Evolutionary conservation across 1,140 invertebrate species (phyloP).

Genomic region (Hesperophylax magnus): DNA sequence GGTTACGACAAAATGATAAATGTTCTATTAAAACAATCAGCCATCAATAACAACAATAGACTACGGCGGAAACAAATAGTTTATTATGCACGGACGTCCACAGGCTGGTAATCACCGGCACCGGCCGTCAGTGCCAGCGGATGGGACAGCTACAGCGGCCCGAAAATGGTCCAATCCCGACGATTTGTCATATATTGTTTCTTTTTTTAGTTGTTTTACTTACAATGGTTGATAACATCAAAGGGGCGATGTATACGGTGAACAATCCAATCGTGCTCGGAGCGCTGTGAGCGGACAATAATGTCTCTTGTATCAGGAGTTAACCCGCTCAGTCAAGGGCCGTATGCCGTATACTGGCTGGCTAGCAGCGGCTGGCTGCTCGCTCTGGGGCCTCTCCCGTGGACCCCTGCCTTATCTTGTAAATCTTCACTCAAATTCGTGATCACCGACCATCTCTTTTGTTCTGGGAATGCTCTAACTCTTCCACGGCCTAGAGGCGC

Average conservation of each 20-base stretch:
- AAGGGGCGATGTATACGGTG: constrained; percentile 50
- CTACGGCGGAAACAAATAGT: constrained; percentile 52
- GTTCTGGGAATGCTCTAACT: constrained; percentile 51
- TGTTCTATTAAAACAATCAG: constrained; percentile 57
- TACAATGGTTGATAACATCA: constrained; percentile 49
- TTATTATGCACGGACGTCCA: constrained; percentile 48
- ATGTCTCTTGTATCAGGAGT: constrained; percentile 41
- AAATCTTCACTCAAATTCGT: constrained; percentile 57
- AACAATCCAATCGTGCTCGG: constrained; percentile 46
- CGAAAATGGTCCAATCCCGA: constrained; percentile 51
- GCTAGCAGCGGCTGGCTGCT: too few species aligned
- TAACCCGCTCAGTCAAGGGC: constrained; percentile 49
- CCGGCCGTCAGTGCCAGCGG: constrained; percentile 10
- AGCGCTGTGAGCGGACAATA: constrained; percentile 40
- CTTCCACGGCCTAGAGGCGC: constrained; percentile 16
- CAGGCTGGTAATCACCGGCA: constrained; percentile 40
- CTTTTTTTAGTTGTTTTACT: constrained; percentile 44
- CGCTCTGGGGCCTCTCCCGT: constrained; percentile 6
- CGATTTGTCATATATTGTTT: constrained; percentile 58
- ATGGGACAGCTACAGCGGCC: background rate
- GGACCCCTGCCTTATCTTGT: constrained; percentile 55
- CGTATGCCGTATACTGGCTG: constrained; percentile 16
- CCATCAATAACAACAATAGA: constrained; percentile 55
- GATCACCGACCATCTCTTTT: constrained; percentile 56
- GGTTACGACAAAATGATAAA: constrained; percentile 56